A percentile compares a stretch with the other conserved stretches of the same genome.
Evolutionary conservation across 1,140 invertebrate genomes (phyloP).

Genomic region (Aphidius gifuensis): DNA sequence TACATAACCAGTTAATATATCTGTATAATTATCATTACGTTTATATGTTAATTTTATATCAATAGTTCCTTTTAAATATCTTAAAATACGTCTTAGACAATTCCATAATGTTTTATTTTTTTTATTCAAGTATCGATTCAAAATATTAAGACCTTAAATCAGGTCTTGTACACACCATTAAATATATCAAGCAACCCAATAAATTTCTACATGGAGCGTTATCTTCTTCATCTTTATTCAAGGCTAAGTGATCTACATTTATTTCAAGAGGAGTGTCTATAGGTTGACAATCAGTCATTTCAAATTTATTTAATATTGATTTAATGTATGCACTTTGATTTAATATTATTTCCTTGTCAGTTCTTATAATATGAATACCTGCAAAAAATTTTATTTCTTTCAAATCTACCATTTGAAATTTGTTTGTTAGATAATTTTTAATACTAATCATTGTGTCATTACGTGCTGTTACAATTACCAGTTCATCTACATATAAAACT

Average conservation of each 20-base stretch:
- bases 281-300: conserved; percentile 24
- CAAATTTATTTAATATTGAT: conserved; percentile 21
- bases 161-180: conserved; percentile 25
- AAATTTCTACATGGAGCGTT: conserved; percentile 22
- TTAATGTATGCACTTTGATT: conserved; percentile 20
- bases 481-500: conserved; percentile 25
- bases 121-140: conserved; percentile 19
- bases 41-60: conserved; percentile 37
- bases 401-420: conserved; percentile 25
- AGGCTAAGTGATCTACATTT: conserved; percentile 20
- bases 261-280: conserved; percentile 16
- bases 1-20: conserved; percentile 22
- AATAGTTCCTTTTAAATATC: conserved; percentile 38
- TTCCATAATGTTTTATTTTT: conserved; percentile 32
- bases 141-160: conserved; percentile 18
- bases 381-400: conserved; percentile 27
- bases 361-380: conserved; percentile 24
- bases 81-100: conserved; percentile 34
- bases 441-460: conserved; percentile 10
- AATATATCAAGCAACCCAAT: conserved; percentile 16
- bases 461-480: conserved; percentile 15
- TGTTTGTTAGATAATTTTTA: conserved; percentile 20
- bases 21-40: background rate
- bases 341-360: conserved; percentile 13
- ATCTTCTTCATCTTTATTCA: conserved; percentile 17